A percentile compares a stretch with the other conserved stretches of the same genome.
Evolutionary conservation across 2,888 invertebrate genomes (phyloP).

Genomic region (Sarcophaga carnaria): DNA sequence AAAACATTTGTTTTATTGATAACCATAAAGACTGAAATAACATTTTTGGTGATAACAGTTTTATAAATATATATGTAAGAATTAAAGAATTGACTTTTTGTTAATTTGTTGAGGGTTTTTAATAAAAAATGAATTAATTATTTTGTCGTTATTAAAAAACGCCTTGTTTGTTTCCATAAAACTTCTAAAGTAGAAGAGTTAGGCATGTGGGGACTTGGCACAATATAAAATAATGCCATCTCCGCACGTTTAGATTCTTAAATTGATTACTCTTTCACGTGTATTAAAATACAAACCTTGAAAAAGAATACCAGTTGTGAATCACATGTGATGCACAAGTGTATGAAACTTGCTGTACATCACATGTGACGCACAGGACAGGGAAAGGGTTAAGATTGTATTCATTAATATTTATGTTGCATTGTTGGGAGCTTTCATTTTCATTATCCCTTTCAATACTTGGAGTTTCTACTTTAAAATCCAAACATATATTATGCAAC

Average conservation of each 20-base stretch:
- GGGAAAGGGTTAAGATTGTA: background rate
- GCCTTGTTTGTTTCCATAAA: slow-evolving; percentile 10
- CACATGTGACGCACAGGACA: slow-evolving; percentile 18
- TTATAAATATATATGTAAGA: too few relatives aligned
- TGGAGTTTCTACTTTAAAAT: too few relatives aligned
- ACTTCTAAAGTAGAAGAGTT: slow-evolving; percentile 7
- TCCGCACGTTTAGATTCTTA: slow-evolving; percentile 8
- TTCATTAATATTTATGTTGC: too few relatives aligned
- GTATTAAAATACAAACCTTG: slow-evolving; percentile 17
- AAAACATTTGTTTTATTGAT: slow-evolving; percentile 13
- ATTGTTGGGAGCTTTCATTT: too few relatives aligned
- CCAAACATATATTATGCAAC: too few relatives aligned
- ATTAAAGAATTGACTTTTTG: background rate
- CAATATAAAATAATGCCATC: slow-evolving; percentile 15
- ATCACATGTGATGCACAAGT: slow-evolving; percentile 25
- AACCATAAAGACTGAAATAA: background rate
- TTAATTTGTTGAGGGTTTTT: background rate
- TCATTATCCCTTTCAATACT: too few relatives aligned
- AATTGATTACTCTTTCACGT: background rate
- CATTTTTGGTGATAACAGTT: too few relatives aligned
- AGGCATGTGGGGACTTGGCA: slow-evolving; percentile 3
- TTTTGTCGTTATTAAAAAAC: slow-evolving; percentile 6
- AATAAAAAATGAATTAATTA: background rate
- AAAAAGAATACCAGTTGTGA: slow-evolving; percentile 26
- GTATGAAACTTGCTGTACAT: slow-evolving; percentile 17